A percentile compares a stretch with the other conserved stretches of the same genome.
These are phyloP conservation scores for Priapulus caudatus DNA, from an alignment of 2,888 invertebrate species.

Conservation along the genomic window DNA sequence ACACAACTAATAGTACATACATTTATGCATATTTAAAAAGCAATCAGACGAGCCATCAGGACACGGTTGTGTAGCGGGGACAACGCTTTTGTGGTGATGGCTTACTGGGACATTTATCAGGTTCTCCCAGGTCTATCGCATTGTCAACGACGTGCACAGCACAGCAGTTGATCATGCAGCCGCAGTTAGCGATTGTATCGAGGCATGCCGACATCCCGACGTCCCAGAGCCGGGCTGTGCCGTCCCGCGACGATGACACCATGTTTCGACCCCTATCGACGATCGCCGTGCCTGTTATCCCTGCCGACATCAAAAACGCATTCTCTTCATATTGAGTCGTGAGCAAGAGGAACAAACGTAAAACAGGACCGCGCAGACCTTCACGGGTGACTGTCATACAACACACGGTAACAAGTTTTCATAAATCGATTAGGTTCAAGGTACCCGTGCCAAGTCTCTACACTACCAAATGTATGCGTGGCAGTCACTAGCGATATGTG, in stretches of 20 bases:
- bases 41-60: too few species aligned
- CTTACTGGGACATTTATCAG: conserved; percentile 31
- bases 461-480: too few species aligned
- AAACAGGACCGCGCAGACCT: too few species aligned
- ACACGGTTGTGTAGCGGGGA: too few species aligned
- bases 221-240: conserved; percentile 56
- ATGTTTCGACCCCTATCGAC: conserved; percentile 57
- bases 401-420: too few species aligned
- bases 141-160: conserved; percentile 39
- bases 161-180: conserved; percentile 17
- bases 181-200: conserved; percentile 37
- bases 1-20: conserved; percentile 4
- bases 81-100: too few species aligned
- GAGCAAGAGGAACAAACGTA: neutral
- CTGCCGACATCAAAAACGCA: conserved; percentile 27
- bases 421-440: too few species aligned
- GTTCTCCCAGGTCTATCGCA: conserved; percentile 30
- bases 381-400: too few species aligned
- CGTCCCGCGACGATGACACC: conserved; percentile 57
- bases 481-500: too few species aligned
- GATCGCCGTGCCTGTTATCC: conserved; percentile 50
- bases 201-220: conserved; percentile 50
- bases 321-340: neutral
- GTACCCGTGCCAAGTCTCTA: too few species aligned
- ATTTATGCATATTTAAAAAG: conserved; percentile 5